phyloP scores from a whole-genome alignment of 2,888 invertebrate genomes.

The Tipula lateralis region DNA sequence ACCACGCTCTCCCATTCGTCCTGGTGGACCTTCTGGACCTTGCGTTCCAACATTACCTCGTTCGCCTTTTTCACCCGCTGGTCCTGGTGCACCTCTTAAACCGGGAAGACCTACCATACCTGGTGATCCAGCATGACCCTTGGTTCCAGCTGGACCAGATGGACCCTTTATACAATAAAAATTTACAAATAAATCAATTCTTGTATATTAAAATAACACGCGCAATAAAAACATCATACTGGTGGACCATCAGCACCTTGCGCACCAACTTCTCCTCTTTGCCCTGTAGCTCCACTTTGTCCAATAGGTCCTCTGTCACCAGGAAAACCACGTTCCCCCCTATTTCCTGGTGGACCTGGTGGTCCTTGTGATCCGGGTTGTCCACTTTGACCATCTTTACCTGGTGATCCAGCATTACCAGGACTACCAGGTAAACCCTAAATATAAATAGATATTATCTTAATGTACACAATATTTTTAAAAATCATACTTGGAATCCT shows the following conservation, averaged over 20 bases:
- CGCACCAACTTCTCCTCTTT: slow-evolving; percentile 52
- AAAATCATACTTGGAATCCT: slow-evolving; percentile 65
- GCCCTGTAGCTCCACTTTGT: slow-evolving; percentile 51
- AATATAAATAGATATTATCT: slow-evolving; percentile 31
- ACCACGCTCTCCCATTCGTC: slow-evolving; percentile 70
- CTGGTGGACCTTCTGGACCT: slow-evolving; percentile 69
- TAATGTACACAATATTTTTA: background rate
- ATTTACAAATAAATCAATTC: background rate
- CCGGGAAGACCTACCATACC: slow-evolving; percentile 78
- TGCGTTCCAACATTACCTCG: slow-evolving; percentile 59
- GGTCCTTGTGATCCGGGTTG: slow-evolving; percentile 61
- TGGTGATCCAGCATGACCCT: slow-evolving; percentile 71
- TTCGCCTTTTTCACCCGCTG: slow-evolving; percentile 60
- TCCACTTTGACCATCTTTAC: slow-evolving; percentile 77
- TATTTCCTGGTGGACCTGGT: slow-evolving; percentile 57
- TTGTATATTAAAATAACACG: too few relatives aligned
- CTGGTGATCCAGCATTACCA: slow-evolving; percentile 66
- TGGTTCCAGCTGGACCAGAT: slow-evolving; percentile 63
- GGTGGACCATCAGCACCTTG: slow-evolving; percentile 56
- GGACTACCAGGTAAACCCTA: slow-evolving; percentile 70
- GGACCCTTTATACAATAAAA: slow-evolving; percentile 45
- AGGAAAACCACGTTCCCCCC: slow-evolving; percentile 66
- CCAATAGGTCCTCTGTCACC: slow-evolving; percentile 71
- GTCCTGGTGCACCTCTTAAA: slow-evolving; percentile 61
- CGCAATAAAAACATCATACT: slow-evolving; percentile 48